Conservation (phyloP, 1,140 invertebrate genomes). For the Colletes gigas region DNA sequence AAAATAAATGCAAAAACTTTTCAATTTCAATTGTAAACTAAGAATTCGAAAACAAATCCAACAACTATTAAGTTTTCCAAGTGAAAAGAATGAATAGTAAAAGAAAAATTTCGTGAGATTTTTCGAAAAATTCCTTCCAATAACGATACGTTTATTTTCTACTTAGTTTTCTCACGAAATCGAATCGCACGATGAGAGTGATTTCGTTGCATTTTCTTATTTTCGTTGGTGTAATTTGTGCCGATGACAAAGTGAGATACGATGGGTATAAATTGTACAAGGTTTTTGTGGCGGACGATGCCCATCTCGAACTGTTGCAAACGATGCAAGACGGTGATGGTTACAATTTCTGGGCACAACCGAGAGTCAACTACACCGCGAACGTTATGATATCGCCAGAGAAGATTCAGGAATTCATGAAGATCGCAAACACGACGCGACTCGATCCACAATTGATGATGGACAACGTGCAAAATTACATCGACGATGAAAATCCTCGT, state of each 20-base stretch:
- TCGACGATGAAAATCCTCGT: conserved; percentile 70
- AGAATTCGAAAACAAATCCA: too few relatives aligned
- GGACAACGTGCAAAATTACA: conserved; percentile 69
- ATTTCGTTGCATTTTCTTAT: neutral
- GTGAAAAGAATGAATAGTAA: neutral
- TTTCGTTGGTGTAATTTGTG: neutral
- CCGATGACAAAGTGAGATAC: conserved; percentile 25
- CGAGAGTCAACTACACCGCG: conserved; percentile 57
- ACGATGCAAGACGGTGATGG: conserved; percentile 8
- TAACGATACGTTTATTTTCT: neutral
- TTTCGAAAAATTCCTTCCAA: neutral
- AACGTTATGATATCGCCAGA: conserved; percentile 71
- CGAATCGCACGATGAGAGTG: neutral
- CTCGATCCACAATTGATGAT: conserved; percentile 62
- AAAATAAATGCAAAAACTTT: neutral
- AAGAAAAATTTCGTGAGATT: neutral
- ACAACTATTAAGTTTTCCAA: neutral
- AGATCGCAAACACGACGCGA: conserved; percentile 54
- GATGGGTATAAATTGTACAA: conserved; percentile 31
- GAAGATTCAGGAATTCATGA: conserved; percentile 61
- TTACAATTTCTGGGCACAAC: conserved; percentile 68
- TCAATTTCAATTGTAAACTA: too few relatives aligned
- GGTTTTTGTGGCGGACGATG: neutral
- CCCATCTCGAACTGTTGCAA: neutral
- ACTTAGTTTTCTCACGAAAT: neutral